Conservation (phyloP, 2,113 vertebrate species). For the Spea multiplicata region DNA sequence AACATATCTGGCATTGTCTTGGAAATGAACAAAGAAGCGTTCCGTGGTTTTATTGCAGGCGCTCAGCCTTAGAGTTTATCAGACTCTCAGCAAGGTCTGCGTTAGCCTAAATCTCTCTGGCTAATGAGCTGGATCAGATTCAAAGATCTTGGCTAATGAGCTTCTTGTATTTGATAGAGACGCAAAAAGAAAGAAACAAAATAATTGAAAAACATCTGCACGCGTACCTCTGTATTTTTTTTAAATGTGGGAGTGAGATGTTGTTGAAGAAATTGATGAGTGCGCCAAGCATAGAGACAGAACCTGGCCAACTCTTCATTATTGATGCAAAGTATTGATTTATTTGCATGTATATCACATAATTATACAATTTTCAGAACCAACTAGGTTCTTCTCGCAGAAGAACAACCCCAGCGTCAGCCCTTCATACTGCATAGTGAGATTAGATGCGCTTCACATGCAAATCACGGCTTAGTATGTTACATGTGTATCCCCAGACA, state of each 20-base stretch:
- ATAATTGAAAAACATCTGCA: slow-evolving; percentile 9
- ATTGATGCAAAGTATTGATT: neutral
- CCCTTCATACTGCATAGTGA: too few species aligned
- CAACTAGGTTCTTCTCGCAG: too few species aligned
- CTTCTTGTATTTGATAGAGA: slow-evolving; percentile 9
- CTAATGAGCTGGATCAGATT: slow-evolving; percentile 32
- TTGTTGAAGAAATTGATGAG: too few species aligned
- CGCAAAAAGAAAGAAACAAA: slow-evolving; percentile 8
- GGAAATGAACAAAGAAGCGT: neutral
- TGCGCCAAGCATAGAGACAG: too few species aligned
- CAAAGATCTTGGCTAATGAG: slow-evolving; percentile 28
- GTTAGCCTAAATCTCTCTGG: slow-evolving; percentile 16
- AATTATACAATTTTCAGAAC: neutral
- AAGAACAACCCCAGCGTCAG: too few species aligned
- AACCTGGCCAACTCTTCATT: neutral
- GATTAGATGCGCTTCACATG: too few species aligned
- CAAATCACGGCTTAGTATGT: too few species aligned
- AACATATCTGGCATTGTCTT: neutral
- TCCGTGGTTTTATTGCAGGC: neutral
- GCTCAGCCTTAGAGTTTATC: neutral
- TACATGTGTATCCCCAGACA: too few species aligned
- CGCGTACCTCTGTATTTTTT: neutral
- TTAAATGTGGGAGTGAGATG: neutral
- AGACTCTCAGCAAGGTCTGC: neutral
- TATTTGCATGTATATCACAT: neutral